Evolutionary conservation across 2,797 vertebrate genomes (phyloP).

Genomic region (Karalla daura): DNA sequence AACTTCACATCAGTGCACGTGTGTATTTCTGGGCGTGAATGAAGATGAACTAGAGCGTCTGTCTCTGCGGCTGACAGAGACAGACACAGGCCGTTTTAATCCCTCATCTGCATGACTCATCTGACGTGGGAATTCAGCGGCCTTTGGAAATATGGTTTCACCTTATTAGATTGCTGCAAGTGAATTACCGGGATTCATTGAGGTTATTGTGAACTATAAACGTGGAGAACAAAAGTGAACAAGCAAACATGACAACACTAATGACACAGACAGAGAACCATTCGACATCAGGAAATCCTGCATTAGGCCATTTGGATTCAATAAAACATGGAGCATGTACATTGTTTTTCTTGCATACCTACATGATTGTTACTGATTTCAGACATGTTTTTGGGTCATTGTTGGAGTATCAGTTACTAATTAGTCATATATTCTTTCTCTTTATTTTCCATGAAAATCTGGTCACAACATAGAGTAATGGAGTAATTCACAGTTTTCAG

Average conservation of each 20-base stretch:
- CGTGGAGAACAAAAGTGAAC: conserved; percentile 31
- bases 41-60: too few species aligned
- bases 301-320: too few species aligned
- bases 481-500: too few species aligned
- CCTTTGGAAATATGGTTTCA: conserved; percentile 70
- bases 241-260: conserved; percentile 16
- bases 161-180: conserved; percentile 68
- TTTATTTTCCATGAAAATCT: neutral
- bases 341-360: too few species aligned
- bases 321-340: too few species aligned
- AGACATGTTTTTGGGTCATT: too few species aligned
- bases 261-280: neutral
- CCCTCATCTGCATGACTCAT: conserved; percentile 52
- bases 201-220: conserved; percentile 35
- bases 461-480: too few species aligned
- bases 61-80: conserved; percentile 17
- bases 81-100: conserved; percentile 31
- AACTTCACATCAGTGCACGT: neutral
- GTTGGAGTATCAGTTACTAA: too few species aligned
- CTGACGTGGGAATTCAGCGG: conserved; percentile 70
- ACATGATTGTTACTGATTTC: too few species aligned
- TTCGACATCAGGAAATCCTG: neutral
- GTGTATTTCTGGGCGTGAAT: neutral
- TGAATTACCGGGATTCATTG: conserved; percentile 59
- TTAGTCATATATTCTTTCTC: too few species aligned